Evolutionary conservation across 2,113 vertebrate genomes (phyloP), one percentile per base, ranked within the genome.

Genomic region (Otus sunia): DNA sequence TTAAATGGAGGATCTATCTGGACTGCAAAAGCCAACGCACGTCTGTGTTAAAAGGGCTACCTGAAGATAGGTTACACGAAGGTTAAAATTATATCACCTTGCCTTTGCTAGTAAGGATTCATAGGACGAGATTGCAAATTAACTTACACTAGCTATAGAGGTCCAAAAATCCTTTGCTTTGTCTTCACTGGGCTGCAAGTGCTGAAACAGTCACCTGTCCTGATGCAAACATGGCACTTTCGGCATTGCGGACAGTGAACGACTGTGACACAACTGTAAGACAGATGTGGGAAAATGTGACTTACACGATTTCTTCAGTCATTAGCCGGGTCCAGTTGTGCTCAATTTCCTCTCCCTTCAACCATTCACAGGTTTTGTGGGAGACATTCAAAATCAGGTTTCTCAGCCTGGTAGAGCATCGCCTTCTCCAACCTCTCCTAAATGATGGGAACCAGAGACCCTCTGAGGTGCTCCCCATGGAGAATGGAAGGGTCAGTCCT

Each of bases 381-480:
- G 37, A 90, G 37, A 63, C 26, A 50, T 49, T 26, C 52, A 36
- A 49, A 56, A 21, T 6, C 36, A 58, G 66, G 13, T 27, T 49
- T 58, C 85, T 71, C 52, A 72, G 73, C 76, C 62, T 83, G 66
- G 36, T 2, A 32, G 15, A 32, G 34, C 77, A 30, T 41, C 43
- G 74, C 30, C 64, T 60, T 73, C 69, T 29, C 73, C 64, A 76
- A 13, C 37, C 72, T 68, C 50, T 21, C 67, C 32, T 39, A 6
- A 49, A 20, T 1, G 0, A 50, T 13, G 18, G 56, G 60, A 66
- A 47, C 15, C 6, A 0, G 17, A 56, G 30, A 10, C 21, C 21
- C n/a, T 21, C 58, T 1, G 19, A 53, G 64, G 26, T 16, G 39
- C 26, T 94, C 6, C 25, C 39, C 0, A 0, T 3, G 49, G 52